Percentiles rank a stretch among this genome's conserved stretches.
These are phyloP conservation scores for Anastatus disparis DNA, from an alignment of 1,140 invertebrate species.

Conservation along the genomic window DNA sequence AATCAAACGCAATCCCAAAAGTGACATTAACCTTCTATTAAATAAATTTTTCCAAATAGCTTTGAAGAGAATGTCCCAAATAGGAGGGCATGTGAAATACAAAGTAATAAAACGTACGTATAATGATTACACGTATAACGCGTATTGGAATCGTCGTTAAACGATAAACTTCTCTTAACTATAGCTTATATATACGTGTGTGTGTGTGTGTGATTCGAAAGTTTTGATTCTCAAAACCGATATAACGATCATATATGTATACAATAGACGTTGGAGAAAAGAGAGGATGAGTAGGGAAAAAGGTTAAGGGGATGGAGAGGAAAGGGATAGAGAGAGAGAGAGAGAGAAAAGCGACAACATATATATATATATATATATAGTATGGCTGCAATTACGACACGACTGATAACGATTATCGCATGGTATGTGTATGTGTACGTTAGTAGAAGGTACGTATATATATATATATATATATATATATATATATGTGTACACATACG, in stretches of 20 bases:
- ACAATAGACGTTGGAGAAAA: no score
- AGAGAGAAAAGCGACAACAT: neutral
- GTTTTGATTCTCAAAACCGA: conserved; percentile 5
- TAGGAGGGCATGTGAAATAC: conserved; percentile 1
- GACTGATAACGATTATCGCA: conserved; percentile 32
- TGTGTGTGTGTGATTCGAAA: neutral
- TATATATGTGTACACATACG: no score
- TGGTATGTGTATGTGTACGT: no score
- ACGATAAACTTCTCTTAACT: conserved; percentile 1
- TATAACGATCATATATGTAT: no score
- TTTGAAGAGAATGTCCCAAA: neutral
- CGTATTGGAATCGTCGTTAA: neutral
- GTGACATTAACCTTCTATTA: neutral
- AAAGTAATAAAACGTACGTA: conserved; percentile 20
- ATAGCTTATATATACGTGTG: no score
- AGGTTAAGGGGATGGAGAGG: no score
- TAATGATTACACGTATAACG: neutral
- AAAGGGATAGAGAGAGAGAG: conserved; percentile 11
- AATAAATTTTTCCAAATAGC: neutral
- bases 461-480: no score
- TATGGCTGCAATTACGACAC: conserved; percentile 22
- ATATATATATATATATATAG: no score
- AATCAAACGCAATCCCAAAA: no score
- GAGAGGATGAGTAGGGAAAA: no score
- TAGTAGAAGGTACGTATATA: no score